Evolutionary conservation across 2,113 vertebrate genomes (phyloP).

Genomic region (Penelope pileata): DNA sequence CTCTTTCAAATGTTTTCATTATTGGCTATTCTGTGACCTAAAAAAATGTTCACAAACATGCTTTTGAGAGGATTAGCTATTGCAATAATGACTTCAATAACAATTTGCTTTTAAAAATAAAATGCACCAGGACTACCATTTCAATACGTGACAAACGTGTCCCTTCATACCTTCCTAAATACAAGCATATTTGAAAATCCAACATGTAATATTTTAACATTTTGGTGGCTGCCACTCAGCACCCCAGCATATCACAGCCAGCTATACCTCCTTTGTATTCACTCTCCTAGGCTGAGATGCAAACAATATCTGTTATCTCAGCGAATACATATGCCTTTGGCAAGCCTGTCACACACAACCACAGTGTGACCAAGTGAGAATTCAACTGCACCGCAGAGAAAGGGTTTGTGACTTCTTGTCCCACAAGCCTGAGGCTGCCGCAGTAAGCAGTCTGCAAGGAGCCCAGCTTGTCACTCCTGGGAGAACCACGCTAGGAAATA

Average conservation of each 20-base stretch:
- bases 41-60: background rate
- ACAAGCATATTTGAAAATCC: background rate
- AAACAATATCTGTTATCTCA: background rate
- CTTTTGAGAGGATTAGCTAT: background rate
- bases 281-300: background rate
- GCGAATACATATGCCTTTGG: background rate
- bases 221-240: background rate
- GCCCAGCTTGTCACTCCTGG: background rate
- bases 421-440: background rate
- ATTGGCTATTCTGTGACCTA: background rate
- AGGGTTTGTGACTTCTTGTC: background rate
- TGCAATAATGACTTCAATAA: background rate
- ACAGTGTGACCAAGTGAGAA: accelerated
- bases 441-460: background rate
- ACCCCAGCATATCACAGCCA: background rate
- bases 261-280: background rate
- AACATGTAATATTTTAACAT: background rate
- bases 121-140: background rate
- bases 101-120: background rate
- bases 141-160: background rate
- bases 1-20: background rate
- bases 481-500: background rate
- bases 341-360: background rate
- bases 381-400: accelerated
- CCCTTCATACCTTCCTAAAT: background rate